Evolutionary conservation across 1,140 invertebrate species (phyloP).

Genomic region (Lerema accius): DNA sequence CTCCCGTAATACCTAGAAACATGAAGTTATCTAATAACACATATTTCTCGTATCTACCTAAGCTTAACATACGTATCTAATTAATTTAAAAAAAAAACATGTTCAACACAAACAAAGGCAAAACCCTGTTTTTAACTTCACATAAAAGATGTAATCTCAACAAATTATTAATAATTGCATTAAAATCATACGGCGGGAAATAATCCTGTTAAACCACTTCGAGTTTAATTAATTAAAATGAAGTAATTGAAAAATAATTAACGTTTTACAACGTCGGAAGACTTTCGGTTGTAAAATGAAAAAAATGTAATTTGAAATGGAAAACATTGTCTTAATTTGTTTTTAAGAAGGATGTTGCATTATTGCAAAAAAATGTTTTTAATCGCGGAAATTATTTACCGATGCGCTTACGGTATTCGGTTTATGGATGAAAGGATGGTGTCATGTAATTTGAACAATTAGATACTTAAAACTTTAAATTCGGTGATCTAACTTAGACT

Average conservation of each 20-base stretch:
- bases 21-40: too few species aligned
- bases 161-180: too few species aligned
- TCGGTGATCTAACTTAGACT: too few species aligned
- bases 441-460: too few species aligned
- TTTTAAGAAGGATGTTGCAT: slow-evolving; percentile 4
- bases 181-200: not conserved
- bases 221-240: not conserved
- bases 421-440: too few species aligned
- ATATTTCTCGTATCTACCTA: too few species aligned
- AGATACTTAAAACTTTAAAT: too few species aligned
- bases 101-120: not conserved
- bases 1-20: too few species aligned
- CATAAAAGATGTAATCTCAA: too few species aligned
- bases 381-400: not conserved
- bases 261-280: slow-evolving; percentile 13
- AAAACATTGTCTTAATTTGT: slow-evolving; percentile 15
- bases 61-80: too few species aligned
- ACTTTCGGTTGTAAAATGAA: not conserved
- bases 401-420: not conserved
- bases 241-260: slow-evolving; percentile 14
- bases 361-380: not conserved
- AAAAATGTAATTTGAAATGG: slow-evolving; percentile 3
- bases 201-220: slow-evolving; percentile 2
- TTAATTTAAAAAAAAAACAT: not conserved
- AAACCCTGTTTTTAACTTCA: slow-evolving; percentile 11